Evolutionary conservation across 2,888 invertebrate species (phyloP), one percentile per base, ranked within the genome.

Genomic region (Drosophila koepferae): DNA sequence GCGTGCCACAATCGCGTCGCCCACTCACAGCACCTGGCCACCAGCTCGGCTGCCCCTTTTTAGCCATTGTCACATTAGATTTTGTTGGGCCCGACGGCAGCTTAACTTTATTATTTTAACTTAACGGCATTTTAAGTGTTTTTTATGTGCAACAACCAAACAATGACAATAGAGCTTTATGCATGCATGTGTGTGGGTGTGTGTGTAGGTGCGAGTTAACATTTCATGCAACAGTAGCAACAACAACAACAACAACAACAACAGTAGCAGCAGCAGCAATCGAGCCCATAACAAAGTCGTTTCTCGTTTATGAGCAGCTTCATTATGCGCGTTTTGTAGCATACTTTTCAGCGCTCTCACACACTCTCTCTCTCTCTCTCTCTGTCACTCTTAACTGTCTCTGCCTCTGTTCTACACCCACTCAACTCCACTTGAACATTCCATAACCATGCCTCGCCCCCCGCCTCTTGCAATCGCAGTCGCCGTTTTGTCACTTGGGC

Each of bases 91-190:
- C 75, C 69, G 69, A 73, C 80, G 81, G 81, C 84, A 77, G 84
- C 74, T 82, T 85, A 86, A 85, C 86, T 86, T 86, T 86, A 86
- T 88, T 88, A 88, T 88, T 86, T 88, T 86, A 87, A 81, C 88
- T 86, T 88, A 87, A 87, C 88, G 88, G 81, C 82, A 73, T 87
- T 87, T 87, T 87, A 87, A 87, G 86, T 87, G 88, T 87, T 87
- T 87, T 83, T 87, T 87, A 86, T 87, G 81, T 81, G 81, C 79
- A 63, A 62, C 70, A 75, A 77, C 70, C 70, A 75, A 77, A 77
- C 64, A 70, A 66, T 59, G 46, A 23, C 34, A 36, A 55, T 54
- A 40, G 53, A n/a, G 40, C 14, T 16, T 56, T 14, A 10, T 54
- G 10, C 23, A 4, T 41, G 46, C 9, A n/a, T 40, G n/a, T 38